A percentile compares a stretch with the other conserved stretches of the same genome.
Evolutionary conservation across 2,113 vertebrate genomes (phyloP).

Genomic region (Dicrurus megarhynchus): DNA sequence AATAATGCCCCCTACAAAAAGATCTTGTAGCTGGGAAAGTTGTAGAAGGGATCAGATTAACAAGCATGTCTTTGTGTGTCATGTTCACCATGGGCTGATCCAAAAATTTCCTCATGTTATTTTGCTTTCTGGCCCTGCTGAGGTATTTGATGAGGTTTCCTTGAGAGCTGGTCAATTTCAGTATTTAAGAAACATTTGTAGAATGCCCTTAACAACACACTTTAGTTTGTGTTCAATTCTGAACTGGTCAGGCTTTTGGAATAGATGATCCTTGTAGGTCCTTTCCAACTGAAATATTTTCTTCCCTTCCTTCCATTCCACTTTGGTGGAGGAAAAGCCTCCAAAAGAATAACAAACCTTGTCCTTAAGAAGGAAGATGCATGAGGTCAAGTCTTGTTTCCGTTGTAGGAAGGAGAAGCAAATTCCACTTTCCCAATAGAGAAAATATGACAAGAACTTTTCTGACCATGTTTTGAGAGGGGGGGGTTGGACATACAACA

Average conservation of each 20-base stretch:
- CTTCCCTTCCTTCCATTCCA: not conserved
- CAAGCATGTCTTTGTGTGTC: not conserved
- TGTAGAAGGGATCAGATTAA: not conserved
- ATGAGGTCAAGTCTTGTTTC: not conserved
- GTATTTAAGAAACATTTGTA: not conserved
- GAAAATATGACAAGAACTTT: not conserved
- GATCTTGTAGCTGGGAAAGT: not conserved
- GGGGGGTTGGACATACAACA: not conserved
- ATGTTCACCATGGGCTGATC: not conserved
- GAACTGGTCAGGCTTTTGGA: not conserved
- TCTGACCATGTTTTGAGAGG: not conserved
- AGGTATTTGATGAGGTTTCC: not conserved
- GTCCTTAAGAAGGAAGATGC: not conserved
- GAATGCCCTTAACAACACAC: not conserved
- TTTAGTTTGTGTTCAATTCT: not conserved
- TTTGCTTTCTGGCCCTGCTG: not conserved
- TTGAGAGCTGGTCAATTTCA: not conserved
- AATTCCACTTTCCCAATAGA: not conserved
- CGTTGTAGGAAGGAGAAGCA: not conserved
- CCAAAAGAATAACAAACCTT: not conserved
- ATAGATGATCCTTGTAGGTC: too few species aligned
- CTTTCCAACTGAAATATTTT: not conserved
- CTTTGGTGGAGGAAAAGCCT: not conserved
- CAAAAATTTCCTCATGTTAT: not conserved
- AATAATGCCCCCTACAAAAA: not conserved